phyloP scores from a whole-genome alignment of 2,888 invertebrate species.

The Rhopalosiphum nymphaeae region DNA sequence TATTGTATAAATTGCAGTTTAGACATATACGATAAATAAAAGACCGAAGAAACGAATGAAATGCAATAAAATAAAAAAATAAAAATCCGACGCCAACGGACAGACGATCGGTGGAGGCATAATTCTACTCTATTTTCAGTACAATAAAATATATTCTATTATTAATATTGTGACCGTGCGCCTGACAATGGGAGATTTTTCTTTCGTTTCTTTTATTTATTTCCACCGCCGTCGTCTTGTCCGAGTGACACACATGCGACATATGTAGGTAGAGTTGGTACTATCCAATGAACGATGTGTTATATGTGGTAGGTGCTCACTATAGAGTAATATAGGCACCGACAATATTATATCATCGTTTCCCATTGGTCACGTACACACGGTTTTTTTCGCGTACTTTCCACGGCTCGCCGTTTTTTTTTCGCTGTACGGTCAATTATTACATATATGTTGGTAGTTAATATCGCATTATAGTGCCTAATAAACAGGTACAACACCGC shows the following conservation, averaged over 20 bases:
- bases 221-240: conserved; percentile 8
- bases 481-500: neutral
- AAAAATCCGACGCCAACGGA: neutral
- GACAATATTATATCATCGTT: neutral
- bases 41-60: conserved; percentile 1
- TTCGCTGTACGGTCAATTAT: conserved; percentile 51
- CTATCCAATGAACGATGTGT: neutral
- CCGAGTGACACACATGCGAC: conserved; percentile 57
- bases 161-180: neutral
- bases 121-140: neutral
- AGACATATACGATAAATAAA: too few species aligned
- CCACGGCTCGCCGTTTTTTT: conserved; percentile 14
- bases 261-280: neutral
- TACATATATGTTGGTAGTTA: neutral
- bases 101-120: neutral
- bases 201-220: conserved; percentile 10
- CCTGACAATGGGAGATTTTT: conserved; percentile 40
- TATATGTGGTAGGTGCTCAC: neutral
- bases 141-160: neutral
- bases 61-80: neutral
- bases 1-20: neutral
- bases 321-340: too few species aligned
- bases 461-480: neutral
- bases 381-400: conserved; percentile 42
- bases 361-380: conserved; percentile 49